Evolutionary conservation across 35 echinoderm and acorn worm species (phyloP), one percentile per base, ranked within the genome.

Genomic region (Apostichopus californicus): DNA sequence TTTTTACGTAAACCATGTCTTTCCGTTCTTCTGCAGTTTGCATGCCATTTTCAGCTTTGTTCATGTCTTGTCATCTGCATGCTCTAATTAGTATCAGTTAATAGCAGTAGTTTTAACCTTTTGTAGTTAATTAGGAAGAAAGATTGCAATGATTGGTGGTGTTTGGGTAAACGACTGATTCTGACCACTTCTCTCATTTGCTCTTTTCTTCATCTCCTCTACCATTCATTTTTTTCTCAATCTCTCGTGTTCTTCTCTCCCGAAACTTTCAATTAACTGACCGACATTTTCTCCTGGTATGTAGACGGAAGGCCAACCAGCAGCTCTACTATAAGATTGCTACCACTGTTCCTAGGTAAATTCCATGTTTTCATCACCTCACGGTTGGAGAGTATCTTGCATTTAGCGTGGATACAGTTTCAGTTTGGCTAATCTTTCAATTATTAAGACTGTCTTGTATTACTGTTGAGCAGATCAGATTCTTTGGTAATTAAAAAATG

Each of bases 281-380:
- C 93, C 87, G 56, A 78, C 93, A 61, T 81, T 75, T 75, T 75
- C 71, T 75, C 71, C 71, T 6, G 71, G 71, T 75, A 75, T 75
- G 17, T 55, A 95, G 94, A 95, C 73, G 94, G 94, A 95, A 95
- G 64, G 90, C 90, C 82, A 95, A 92, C 77, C 94, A 89, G 46
- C 94, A 95, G 83, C 80, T 95, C 73, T 95, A 95, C 94, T 95
- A 92, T 95, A 92, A 95, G 94, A 95, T 95, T 64, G 83, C 90
- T 83, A 95, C 90, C 84, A 77, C 77, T 87, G 56, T 86, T 57
- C 83, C 94, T 95, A 95, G 94, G 94, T 95, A 95, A 95, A 68
- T 89, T 75, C 12, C 57, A 89, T 89, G 23, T 89, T 75, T 71
- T 89, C 86, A 89, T 89, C 22, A 73, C 64, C 54, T 85, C 55